Evolutionary conservation across 2,888 invertebrate genomes (phyloP), one percentile per base, ranked within the genome.

Genomic region (Zaprionus obscuricornis): DNA sequence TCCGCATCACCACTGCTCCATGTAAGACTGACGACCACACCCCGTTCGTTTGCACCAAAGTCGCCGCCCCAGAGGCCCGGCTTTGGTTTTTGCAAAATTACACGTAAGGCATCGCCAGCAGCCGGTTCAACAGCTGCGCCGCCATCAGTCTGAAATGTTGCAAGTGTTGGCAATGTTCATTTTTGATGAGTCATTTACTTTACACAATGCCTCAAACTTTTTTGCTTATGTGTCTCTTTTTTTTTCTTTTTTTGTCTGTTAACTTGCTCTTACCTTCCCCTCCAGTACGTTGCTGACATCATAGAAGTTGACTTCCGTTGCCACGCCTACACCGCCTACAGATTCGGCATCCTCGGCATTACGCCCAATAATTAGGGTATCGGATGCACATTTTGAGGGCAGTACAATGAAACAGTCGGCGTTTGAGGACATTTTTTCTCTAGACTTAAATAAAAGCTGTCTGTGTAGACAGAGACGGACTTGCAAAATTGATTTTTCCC

Each of bases 61-160:
- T 96, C 96, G 0, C 95, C 96, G 1, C 96, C 96, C 96, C 96
- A 96, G 92, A 95, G 93, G 93, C 95, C 95, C 3, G 93, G 92
- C 13, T 75, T 68, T 1, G 96, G 95, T 87, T 95, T 96, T 88
- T 95, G 96, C 70, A 96, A 89, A 78, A 96, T 94, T 1, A 95
- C 92, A 88, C 94, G 92, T 2, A 94, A 92, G 18, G 92, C 90
- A 5, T 91, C 89, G 2, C 93, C 93, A 13, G n/a, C n/a, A n/a
- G 56, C 16, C 22, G 77, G 68, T 92, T 81, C 93, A 92, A 70
- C 16, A 47, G 74, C 54, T 5, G 85, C 86, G 29, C 88, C 88
- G 40, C 89, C 89, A 58, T 87, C 87, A 58, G 86, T 76, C 85
- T 33, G 13, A 5, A 4, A 34, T 24, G 34, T 42, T 31, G 27